Conservation (phyloP, 2,888 invertebrate species). For the Drosophila falleni region DNA sequence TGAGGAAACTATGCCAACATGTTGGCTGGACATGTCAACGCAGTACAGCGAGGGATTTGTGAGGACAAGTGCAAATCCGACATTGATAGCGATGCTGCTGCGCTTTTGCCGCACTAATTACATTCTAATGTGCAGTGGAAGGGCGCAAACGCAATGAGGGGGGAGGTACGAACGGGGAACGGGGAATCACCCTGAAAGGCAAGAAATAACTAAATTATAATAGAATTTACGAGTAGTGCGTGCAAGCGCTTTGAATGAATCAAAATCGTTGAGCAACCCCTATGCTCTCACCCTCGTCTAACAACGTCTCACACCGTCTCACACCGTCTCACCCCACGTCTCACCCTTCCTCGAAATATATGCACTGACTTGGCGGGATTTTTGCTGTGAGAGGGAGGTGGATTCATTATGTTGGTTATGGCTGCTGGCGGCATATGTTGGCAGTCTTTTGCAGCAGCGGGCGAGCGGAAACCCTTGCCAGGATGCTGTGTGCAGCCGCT, state of each 20-base stretch:
- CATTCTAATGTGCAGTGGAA: slow-evolving; percentile 73
- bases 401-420: slow-evolving; percentile 65
- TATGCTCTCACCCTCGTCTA: slow-evolving; percentile 12
- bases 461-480: slow-evolving; percentile 75
- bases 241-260: slow-evolving; percentile 65
- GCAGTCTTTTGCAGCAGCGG: slow-evolving; percentile 62
- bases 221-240: slow-evolving; percentile 73
- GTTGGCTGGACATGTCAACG: slow-evolving; percentile 76
- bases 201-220: slow-evolving; percentile 79
- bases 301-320: neutral
- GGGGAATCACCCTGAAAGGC: slow-evolving; percentile 41
- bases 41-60: slow-evolving; percentile 67
- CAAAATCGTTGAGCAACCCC: slow-evolving; percentile 58
- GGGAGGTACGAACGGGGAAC: slow-evolving; percentile 27
- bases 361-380: slow-evolving; percentile 38
- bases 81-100: slow-evolving; percentile 62
- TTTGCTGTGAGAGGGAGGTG: slow-evolving; percentile 10
- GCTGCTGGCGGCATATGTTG: slow-evolving; percentile 75
- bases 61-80: slow-evolving; percentile 68
- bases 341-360: slow-evolving; percentile 38
- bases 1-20: slow-evolving; percentile 61
- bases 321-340: slow-evolving; percentile 5
- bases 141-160: slow-evolving; percentile 38
- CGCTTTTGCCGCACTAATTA: slow-evolving; percentile 75
- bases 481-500: slow-evolving; percentile 76